These are phyloP conservation scores for Drosophila simulans DNA, from an alignment of 1,140 invertebrate species.

Conservation along the genomic window DNA sequence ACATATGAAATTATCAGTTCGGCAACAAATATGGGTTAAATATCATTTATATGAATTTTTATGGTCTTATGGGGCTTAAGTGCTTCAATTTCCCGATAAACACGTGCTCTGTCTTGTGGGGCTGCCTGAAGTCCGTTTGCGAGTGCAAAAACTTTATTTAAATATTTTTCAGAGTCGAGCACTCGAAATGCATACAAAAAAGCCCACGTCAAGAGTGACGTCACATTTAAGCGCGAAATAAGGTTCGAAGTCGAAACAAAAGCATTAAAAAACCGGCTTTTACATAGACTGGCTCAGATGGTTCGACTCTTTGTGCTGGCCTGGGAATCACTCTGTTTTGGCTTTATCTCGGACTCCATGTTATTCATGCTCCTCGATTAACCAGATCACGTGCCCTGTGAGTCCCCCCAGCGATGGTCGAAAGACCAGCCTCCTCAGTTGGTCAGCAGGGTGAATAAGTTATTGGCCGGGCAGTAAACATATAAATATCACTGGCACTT, in stretches of 20 bases:
- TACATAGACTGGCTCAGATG: conserved; percentile 25
- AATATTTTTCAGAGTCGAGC: conserved; percentile 29
- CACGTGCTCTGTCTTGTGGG: conserved; percentile 28
- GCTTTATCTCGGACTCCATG: conserved; percentile 20
- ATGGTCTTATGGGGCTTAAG: conserved; percentile 64
- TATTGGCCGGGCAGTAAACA: conserved; percentile 20
- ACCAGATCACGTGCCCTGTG: conserved; percentile 44
- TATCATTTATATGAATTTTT: conserved; percentile 69
- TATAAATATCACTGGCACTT: conserved; percentile 29
- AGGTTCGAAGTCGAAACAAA: conserved; percentile 7
- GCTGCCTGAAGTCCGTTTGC: conserved; percentile 23
- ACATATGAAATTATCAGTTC: conserved; percentile 26
- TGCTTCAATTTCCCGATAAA: conserved; percentile 58
- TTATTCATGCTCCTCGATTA: conserved; percentile 40
- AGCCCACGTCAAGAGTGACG: conserved; percentile 65
- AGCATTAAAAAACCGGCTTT: conserved; percentile 33
- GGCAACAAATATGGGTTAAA: conserved; percentile 75
- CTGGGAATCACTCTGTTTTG: conserved; percentile 34
- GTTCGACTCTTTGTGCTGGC: conserved; percentile 33
- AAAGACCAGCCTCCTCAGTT: conserved; percentile 34
- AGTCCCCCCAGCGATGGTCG: conserved; percentile 30
- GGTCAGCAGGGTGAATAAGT: conserved; percentile 27
- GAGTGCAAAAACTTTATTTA: conserved; percentile 59
- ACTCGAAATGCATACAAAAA: conserved; percentile 21
- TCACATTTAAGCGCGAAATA: conserved; percentile 30